Evolutionary conservation across 2,113 vertebrate species (phyloP).

Genomic region (Motacilla tschutschensis): DNA sequence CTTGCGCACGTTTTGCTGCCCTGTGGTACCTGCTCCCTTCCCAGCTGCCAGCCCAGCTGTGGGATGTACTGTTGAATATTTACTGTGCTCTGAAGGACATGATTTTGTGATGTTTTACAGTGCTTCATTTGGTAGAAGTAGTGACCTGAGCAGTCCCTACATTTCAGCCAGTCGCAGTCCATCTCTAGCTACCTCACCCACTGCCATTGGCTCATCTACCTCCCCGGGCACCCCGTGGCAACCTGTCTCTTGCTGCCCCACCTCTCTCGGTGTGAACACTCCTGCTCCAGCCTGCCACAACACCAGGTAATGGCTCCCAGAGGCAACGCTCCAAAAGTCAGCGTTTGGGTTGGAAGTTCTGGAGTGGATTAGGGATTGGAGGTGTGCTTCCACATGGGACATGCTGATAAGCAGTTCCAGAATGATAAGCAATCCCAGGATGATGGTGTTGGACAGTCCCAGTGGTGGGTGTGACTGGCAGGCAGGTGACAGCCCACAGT

Average conservation of each 20-base stretch:
- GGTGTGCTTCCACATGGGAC: neutral
- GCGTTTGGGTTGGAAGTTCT: neutral
- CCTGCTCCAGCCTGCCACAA: conserved; percentile 38
- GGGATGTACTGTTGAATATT: conserved; percentile 15
- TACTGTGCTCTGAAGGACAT: conserved; percentile 60
- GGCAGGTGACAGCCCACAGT: neutral
- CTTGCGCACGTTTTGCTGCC: neutral
- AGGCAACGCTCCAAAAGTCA: neutral
- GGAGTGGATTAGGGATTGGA: neutral
- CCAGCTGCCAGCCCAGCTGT: neutral
- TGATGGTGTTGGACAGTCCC: neutral
- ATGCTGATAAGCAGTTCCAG: neutral
- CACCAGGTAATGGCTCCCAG: conserved; percentile 69
- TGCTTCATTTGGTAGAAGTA: conserved; percentile 77
- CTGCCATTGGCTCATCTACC: conserved; percentile 71
- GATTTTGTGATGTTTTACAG: conserved; percentile 77
- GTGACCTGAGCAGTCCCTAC: conserved; percentile 76
- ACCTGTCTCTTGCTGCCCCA: conserved; percentile 66
- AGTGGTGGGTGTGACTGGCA: neutral
- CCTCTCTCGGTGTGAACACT: conserved; percentile 62
- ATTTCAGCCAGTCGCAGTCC: conserved; percentile 75
- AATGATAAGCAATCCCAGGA: neutral
- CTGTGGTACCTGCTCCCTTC: neutral
- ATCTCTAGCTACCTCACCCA: conserved; percentile 77
- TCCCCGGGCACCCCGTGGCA: conserved; percentile 70